Base-by-base conservation (phyloP, 2,797 vertebrate genomes). In the Cossypha niveicapilla region DNA sequence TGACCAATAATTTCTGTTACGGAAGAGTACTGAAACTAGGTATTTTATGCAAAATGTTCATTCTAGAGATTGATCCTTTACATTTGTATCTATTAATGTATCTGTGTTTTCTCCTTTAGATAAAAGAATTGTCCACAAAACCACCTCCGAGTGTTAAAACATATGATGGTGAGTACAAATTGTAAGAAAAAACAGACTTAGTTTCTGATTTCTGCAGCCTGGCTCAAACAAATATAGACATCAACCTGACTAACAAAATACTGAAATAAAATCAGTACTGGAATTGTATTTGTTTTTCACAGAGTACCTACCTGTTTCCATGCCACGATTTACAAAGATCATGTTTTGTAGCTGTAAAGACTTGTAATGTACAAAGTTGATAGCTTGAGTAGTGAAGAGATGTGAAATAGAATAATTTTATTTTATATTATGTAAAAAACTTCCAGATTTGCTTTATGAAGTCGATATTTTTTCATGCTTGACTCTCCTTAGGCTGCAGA, bases 101-200 rank as follows among this genome's bases (percentile, higher is more conserved):
- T 11, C 27, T 91, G 3, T 86, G 48, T 88, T 92, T 37, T 94
- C 66, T 86, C 71, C 92, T 96, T 89, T 87, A 98, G 98, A 97
- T 98, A 90, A 97, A 96, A 94, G 97, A 98, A 53, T 90, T 98
- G 73, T 73, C 96, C 77, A 78, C 77, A 37, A 98, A 90, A 80
- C 86, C 97, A 34, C 34, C 81, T 63, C 72, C 84, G 44, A 92
- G 32, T 28, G 8, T 88, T 65, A 94, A 70, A 65, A 93, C 95
- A 4, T 34, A 70, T 63, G 94, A 94, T 54, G 95, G 98, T 98
- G 92, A 97, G 97, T 92, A 50, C 21, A 60, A 56, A n/a, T 24
- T 19, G 22, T 42, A 60, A 86, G 27, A 19, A 90, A 90, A 89
- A 39, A 2, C 42, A 66, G 15, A 24, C 35, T 51, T 51, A 39